Conservation (phyloP, 2,113 vertebrate species). For the Ceuthmochares aereus region DNA sequence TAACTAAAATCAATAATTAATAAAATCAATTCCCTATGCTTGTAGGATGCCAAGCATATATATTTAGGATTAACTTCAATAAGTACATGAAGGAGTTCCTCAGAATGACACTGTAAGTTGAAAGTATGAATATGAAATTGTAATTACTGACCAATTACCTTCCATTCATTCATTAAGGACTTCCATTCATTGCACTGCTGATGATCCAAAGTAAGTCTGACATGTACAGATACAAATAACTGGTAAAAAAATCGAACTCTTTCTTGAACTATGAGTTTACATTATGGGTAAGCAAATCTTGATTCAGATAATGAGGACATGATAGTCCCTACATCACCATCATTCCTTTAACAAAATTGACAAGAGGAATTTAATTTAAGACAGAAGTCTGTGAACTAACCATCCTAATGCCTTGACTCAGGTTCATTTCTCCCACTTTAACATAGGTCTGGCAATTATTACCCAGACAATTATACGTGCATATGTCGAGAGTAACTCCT, state of each 20-base stretch:
- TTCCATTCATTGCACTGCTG: background rate
- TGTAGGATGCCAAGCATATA: background rate
- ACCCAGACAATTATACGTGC: background rate
- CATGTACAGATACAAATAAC: rapidly evolving
- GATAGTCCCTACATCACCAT: background rate
- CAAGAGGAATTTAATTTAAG: background rate
- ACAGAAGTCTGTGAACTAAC: background rate
- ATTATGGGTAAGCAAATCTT: background rate
- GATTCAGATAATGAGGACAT: background rate
- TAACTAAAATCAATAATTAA: background rate
- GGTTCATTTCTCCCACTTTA: background rate
- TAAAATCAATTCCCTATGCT: background rate
- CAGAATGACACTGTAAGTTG: background rate
- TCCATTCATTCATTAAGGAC: too few species aligned
- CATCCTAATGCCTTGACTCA: background rate
- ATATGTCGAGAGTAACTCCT: background rate
- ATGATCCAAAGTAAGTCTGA: background rate
- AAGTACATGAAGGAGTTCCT: background rate
- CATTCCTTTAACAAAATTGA: background rate
- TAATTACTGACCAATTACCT: background rate
- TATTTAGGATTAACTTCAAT: background rate
- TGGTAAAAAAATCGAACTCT: background rate
- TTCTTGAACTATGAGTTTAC: background rate
- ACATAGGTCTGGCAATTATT: background rate
- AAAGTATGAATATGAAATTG: background rate